Base-by-base conservation (phyloP, 2,797 vertebrate species). In the Botia kubotai region DNA sequence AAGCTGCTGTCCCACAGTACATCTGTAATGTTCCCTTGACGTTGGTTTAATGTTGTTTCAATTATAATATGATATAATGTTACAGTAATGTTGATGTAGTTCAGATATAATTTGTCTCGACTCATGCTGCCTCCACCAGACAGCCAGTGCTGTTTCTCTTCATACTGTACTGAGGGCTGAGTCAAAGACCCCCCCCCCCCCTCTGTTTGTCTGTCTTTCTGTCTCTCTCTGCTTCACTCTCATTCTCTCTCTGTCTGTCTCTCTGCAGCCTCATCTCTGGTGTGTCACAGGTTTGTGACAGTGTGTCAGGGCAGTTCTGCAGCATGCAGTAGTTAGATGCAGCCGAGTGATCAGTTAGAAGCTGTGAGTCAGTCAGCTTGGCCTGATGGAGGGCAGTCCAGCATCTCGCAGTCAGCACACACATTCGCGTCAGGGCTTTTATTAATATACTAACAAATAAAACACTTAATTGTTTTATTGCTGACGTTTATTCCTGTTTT, bases 51-150 rank as follows among this genome's bases (percentile, higher is more conserved):
- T 21, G 6, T 65, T 33, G 29, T 58, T 77, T 77, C 6, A 58
- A 50, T n/a, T 66, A n/a, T 53, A 76, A 23, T 26, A n/a, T 26
- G 63, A 17, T 50, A 62, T 78, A 48, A 70, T 21, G 53, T 50
- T 79, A 16, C 43, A 71, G 12, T 39, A 79, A 62, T 63, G 14
- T 62, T 78, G 23, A 62, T 50, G 26, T 57, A 33, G 52, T 57
- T 23, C 1, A 57, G 33, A 6, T 77, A 21, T 68, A 57, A 55
- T 67, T 29, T 43, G 75, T 67, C 50, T n/a, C 2, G 29, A 21
- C 19, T 68, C 96, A 95, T 90, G 98, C 97, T 69, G 97, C 96
- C 85, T 98, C 97, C 14, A 98, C 97, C 88, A 98, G 92, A 84
- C 95, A 97, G 92, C 97, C 96, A 0, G 97, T 96, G 0, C 96